phyloP scores from a whole-genome alignment of 2,113 vertebrate genomes.

The Bambusicola thoracicus region DNA sequence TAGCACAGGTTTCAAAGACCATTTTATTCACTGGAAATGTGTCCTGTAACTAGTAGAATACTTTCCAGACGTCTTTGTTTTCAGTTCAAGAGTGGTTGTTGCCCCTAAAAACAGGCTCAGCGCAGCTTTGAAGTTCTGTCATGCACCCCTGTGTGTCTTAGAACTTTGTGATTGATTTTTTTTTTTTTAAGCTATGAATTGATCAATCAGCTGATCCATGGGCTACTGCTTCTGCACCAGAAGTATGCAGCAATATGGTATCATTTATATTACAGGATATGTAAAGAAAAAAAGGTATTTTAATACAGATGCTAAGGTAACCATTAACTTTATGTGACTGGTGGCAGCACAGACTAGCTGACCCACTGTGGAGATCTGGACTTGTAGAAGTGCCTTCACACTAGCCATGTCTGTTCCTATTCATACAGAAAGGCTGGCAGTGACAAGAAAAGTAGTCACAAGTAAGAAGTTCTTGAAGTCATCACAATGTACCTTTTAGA shows the following conservation, averaged over 20 bases:
- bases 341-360: neutral
- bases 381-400: neutral
- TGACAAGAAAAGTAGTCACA: neutral
- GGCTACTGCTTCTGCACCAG: neutral
- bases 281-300: neutral
- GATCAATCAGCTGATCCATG: neutral
- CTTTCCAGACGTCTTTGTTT: slow-evolving; percentile 23
- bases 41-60: neutral
- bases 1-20: slow-evolving; percentile 32
- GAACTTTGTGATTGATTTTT: neutral
- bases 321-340: neutral
- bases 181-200: neutral
- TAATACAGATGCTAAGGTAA: neutral
- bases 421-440: neutral
- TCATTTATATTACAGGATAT: neutral
- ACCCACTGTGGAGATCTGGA: neutral
- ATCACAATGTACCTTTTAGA: neutral
- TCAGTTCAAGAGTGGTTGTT: neutral
- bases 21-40: slow-evolving; percentile 30
- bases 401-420: neutral
- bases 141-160: neutral
- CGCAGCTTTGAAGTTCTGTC: neutral
- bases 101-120: neutral
- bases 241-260: neutral
- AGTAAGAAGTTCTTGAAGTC: neutral